Evolutionary conservation across 2,113 vertebrate genomes (phyloP).

Genomic region (Melanerpes aurifrons): DNA sequence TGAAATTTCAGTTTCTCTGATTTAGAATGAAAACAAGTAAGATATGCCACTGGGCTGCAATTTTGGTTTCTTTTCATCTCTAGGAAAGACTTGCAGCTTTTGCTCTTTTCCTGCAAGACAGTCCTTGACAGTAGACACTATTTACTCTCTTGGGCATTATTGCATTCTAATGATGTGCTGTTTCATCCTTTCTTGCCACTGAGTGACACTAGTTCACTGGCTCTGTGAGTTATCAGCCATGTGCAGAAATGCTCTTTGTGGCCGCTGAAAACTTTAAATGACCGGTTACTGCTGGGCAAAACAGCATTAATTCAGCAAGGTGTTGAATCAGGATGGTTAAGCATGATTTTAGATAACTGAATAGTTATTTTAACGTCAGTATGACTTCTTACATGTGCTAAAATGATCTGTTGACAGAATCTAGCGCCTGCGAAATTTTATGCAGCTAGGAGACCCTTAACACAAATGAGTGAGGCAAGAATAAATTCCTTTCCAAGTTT

Average conservation of each 20-base stretch:
- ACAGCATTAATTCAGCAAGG: not conserved
- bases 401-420: not conserved
- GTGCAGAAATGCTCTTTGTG: not conserved
- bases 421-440: not conserved
- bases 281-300: not conserved
- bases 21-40: not conserved
- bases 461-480: not conserved
- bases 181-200: not conserved
- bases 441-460: constrained; percentile 15
- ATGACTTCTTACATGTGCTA: not conserved
- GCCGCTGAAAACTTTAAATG: not conserved
- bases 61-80: not conserved
- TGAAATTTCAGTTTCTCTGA: not conserved
- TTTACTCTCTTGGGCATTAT: not conserved
- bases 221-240: not conserved
- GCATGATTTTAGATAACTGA: not conserved
- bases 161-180: not conserved
- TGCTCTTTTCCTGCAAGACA: not conserved
- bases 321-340: not conserved
- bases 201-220: not conserved
- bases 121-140: not conserved
- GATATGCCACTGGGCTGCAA: not conserved
- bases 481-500: constrained; percentile 41
- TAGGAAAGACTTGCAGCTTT: not conserved
- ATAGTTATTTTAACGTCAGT: not conserved